These are phyloP conservation scores for Hyperopisus bebe DNA, from an alignment of 2,113 vertebrate genomes.

Conservation along the genomic window DNA sequence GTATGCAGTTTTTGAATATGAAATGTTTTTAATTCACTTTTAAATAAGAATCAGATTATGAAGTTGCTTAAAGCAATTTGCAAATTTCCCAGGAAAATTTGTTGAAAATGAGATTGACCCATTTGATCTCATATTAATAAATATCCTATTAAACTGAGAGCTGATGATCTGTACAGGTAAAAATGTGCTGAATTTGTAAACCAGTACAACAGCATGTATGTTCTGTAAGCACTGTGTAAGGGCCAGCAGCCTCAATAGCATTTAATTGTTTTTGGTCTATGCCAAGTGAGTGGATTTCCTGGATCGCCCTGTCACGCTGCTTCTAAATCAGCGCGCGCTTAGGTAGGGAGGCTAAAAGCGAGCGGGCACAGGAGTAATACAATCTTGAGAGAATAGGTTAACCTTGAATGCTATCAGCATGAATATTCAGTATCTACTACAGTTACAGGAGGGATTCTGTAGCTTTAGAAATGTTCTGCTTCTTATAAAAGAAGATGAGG, in stretches of 20 bases:
- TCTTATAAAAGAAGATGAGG: not conserved
- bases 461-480: slow-evolving; percentile 2
- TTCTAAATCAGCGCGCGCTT: not conserved
- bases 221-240: not conserved
- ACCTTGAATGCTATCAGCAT: slow-evolving; percentile 22
- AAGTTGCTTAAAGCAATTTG: not conserved
- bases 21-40: not conserved
- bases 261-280: not conserved
- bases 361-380: not conserved
- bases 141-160: not conserved
- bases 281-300: not conserved
- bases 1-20: not conserved
- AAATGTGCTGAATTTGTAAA: not conserved
- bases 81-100: not conserved
- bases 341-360: not conserved
- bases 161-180: not conserved
- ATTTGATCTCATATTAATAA: not conserved
- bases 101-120: not conserved
- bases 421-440: slow-evolving; percentile 9
- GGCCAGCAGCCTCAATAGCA: not conserved
- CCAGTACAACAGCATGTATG: not conserved
- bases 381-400: slow-evolving; percentile 13
- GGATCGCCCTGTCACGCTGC: not conserved
- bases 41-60: not conserved
- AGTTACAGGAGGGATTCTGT: not conserved